Conservation (phyloP, 2,888 invertebrate genomes). For the Aphodius granarius region DNA sequence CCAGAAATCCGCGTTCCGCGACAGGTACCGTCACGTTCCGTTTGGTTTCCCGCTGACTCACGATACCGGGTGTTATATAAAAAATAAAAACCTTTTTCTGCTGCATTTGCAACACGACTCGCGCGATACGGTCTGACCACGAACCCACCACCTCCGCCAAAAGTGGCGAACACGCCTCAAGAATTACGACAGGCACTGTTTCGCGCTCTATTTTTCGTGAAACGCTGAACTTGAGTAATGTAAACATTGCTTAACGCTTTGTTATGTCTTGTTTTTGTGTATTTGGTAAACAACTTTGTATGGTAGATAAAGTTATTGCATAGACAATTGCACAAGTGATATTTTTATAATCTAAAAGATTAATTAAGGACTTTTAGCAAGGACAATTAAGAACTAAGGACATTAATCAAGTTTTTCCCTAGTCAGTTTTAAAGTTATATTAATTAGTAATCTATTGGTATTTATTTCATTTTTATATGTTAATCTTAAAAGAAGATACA, state of each 20-base stretch:
- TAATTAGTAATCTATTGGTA: too few species aligned
- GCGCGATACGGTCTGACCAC: background rate
- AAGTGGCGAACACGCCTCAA: background rate
- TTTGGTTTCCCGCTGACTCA: slow-evolving; percentile 6
- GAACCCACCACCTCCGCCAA: background rate
- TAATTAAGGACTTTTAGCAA: too few species aligned
- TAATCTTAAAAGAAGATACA: too few species aligned
- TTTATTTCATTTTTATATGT: too few species aligned
- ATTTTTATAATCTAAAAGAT: too few species aligned
- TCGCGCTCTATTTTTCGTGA: background rate
- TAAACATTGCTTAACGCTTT: background rate
- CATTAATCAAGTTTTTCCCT: too few species aligned
- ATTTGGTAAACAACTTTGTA: background rate
- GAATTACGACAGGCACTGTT: background rate
- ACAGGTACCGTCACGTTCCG: slow-evolving; percentile 8
- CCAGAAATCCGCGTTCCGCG: background rate
- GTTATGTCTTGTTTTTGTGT: background rate
- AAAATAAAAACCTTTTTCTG: slow-evolving; percentile 1
- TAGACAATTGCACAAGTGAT: too few species aligned
- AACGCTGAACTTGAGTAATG: background rate
- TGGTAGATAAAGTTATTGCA: too few species aligned
- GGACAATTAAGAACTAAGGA: too few species aligned
- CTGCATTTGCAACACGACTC: background rate
- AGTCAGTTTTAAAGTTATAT: too few species aligned
- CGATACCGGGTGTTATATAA: background rate